These are phyloP conservation scores for Microcebus ravelobensis DNA, from an alignment of 2,113 vertebrate species.

Conservation along the genomic window DNA sequence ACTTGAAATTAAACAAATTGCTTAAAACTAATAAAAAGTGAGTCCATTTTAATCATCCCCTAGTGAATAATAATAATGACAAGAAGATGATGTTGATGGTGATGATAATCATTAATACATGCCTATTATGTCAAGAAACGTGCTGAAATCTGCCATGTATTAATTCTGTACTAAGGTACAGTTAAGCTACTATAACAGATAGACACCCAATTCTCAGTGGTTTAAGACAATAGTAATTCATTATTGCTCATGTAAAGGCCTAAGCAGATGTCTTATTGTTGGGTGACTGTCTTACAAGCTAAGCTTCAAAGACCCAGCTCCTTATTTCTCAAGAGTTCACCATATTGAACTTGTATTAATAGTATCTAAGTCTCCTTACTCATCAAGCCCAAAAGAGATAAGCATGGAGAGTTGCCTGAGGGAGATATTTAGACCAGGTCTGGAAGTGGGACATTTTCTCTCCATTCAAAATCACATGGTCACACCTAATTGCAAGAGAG, in stretches of 20 bases:
- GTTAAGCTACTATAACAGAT: background rate
- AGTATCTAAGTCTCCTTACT: background rate
- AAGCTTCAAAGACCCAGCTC: background rate
- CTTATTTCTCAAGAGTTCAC: background rate
- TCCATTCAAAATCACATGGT: background rate
- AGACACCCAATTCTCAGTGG: background rate
- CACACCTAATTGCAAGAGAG: background rate
- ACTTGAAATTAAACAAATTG: background rate
- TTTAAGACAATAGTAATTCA: background rate
- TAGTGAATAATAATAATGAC: background rate
- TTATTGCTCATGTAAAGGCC: background rate
- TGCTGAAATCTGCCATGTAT: background rate
- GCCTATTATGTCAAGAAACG: background rate
- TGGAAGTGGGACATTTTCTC: background rate
- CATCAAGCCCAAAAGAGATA: background rate
- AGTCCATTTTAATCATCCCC: background rate
- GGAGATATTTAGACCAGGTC: background rate
- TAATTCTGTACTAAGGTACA: background rate
- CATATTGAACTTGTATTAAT: background rate
- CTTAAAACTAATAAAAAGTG: conserved; percentile 3
- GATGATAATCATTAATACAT: background rate
- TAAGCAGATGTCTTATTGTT: background rate
- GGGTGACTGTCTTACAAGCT: background rate
- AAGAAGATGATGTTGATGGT: background rate
- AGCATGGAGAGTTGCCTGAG: background rate